Evolutionary conservation across 1,140 invertebrate genomes (phyloP).

Genomic region (Laodelphax striatellus): DNA sequence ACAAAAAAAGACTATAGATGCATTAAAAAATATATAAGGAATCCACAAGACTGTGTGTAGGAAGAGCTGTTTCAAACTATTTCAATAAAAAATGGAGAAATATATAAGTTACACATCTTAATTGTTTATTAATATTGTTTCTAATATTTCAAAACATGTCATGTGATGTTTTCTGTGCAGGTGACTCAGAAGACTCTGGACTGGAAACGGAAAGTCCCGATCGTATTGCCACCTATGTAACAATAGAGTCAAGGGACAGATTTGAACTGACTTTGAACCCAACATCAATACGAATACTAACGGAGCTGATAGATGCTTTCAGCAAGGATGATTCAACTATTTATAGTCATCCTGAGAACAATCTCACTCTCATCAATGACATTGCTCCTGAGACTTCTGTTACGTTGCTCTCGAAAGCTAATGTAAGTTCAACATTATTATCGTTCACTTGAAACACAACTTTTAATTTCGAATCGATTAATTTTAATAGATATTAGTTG

Average conservation of each 20-base stretch:
- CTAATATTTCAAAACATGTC: too few species aligned
- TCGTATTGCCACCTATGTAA: conserved; percentile 49
- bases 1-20: too few species aligned
- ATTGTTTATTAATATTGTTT: too few species aligned
- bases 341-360: conserved; percentile 1
- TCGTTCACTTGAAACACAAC: neutral
- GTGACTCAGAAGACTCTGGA: conserved; percentile 33
- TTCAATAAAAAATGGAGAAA: too few species aligned
- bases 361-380: conserved; percentile 20
- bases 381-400: conserved; percentile 20
- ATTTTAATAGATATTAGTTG: too few species aligned
- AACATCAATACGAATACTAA: conserved; percentile 42
- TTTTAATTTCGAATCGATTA: too few species aligned
- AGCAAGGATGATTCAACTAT: conserved; percentile 24
- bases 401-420: conserved; percentile 21
- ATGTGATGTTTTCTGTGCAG: conserved; percentile 13
- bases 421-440: conserved; percentile 13
- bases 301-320: conserved; percentile 37
- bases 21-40: too few species aligned
- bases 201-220: conserved; percentile 34
- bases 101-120: too few species aligned
- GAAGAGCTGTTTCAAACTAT: too few species aligned
- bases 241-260: conserved; percentile 51
- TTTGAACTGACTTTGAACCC: conserved; percentile 60
- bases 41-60: too few species aligned